Conservation (phyloP, 2,113 vertebrate species). For the Elaphurus davidianus region DNA sequence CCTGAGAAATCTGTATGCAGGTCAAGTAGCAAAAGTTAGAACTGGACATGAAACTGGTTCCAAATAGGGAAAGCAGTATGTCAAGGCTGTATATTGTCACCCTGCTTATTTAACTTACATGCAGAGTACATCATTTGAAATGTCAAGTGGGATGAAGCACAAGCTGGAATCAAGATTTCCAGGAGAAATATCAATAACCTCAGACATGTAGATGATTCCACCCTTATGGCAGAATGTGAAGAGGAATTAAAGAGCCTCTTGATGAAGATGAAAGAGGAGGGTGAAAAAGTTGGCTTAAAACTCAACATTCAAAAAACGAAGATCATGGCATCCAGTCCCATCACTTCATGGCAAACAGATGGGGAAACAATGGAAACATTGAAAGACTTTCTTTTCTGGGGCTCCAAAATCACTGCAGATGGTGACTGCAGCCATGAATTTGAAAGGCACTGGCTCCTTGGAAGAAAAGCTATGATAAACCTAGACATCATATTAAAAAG, state of each 20-base stretch:
- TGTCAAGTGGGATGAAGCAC: neutral
- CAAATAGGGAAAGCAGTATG: fast-evolving
- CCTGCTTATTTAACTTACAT: neutral
- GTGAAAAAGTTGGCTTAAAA: neutral
- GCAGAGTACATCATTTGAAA: neutral
- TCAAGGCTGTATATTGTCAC: neutral
- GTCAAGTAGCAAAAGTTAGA: neutral
- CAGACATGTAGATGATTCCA: neutral
- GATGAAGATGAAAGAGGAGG: neutral
- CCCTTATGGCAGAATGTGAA: neutral
- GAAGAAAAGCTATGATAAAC: neutral
- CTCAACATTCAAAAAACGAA: neutral
- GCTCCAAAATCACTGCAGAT: neutral
- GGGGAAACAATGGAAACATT: neutral
- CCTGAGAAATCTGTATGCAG: neutral
- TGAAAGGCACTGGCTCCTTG: neutral
- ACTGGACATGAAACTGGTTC: neutral
- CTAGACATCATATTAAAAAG: neutral
- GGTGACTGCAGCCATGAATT: neutral
- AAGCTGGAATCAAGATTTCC: neutral
- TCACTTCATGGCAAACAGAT: neutral
- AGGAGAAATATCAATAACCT: neutral
- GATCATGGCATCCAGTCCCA: neutral
- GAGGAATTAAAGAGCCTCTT: neutral
- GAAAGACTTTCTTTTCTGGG: neutral